A percentile compares a stretch with the other conserved stretches of the same genome.
These are phyloP conservation scores for Caenorhabditis briggsae DNA, from an alignment of 1,140 invertebrate genomes.

Conservation along the genomic window DNA sequence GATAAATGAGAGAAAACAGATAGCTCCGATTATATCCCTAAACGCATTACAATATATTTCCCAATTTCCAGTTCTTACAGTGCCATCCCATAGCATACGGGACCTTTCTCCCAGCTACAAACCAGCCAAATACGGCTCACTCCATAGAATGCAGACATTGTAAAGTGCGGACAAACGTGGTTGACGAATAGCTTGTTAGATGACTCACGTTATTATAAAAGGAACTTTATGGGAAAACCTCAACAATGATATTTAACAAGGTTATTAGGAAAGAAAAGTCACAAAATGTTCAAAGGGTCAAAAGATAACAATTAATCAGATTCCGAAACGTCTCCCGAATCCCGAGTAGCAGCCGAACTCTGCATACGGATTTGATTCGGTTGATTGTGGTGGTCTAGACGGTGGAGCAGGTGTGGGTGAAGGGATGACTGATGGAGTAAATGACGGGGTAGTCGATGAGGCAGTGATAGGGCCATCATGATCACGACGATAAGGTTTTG, in stretches of 20 bases:
- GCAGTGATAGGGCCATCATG: background rate
- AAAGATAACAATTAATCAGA: background rate
- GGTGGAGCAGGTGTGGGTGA: background rate
- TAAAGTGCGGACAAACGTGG: background rate
- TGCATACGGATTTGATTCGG: slow-evolving; percentile 20
- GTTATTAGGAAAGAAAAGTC: too few relatives aligned
- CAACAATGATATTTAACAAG: background rate
- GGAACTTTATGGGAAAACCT: background rate
- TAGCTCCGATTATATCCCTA: slow-evolving; percentile 8
- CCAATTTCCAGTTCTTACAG: background rate
- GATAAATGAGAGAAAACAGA: background rate
- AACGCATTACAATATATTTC: background rate
- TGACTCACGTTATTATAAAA: background rate
- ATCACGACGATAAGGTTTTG: background rate
- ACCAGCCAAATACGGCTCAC: slow-evolving; percentile 4
- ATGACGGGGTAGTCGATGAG: too few relatives aligned
- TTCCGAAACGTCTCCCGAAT: slow-evolving; percentile 16
- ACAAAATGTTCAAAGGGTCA: background rate
- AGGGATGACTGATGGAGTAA: background rate
- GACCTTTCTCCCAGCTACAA: slow-evolving; percentile 33
- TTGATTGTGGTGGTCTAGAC: background rate
- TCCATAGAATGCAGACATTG: background rate
- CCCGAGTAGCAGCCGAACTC: slow-evolving; percentile 34
- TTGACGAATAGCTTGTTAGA: background rate
- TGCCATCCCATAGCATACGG: slow-evolving; percentile 12